These are phyloP conservation scores for Myripristis murdjan DNA, from an alignment of 2,797 vertebrate genomes.

Conservation along the genomic window DNA sequence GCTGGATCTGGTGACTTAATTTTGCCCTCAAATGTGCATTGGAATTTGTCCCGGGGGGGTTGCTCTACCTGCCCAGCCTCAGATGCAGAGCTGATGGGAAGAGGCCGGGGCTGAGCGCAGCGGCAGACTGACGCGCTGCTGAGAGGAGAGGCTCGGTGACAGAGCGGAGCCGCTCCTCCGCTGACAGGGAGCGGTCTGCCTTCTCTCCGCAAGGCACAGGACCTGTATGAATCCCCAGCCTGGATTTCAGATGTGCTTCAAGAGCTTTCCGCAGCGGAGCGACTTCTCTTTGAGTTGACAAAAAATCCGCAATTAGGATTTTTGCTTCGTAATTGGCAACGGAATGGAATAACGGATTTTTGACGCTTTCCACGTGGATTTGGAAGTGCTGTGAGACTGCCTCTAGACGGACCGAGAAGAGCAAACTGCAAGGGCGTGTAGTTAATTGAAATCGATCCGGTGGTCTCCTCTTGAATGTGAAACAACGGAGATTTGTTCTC, in stretches of 20 bases:
- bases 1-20: slow-evolving; percentile 4
- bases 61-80: slow-evolving; percentile 55
- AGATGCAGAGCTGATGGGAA: slow-evolving; percentile 58
- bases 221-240: slow-evolving; percentile 40
- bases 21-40: slow-evolving; percentile 7
- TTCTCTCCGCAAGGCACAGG: not conserved
- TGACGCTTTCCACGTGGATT: slow-evolving; percentile 52
- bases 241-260: slow-evolving; percentile 18
- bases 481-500: slow-evolving; percentile 59
- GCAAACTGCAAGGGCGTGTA: slow-evolving; percentile 65
- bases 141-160: slow-evolving; percentile 43
- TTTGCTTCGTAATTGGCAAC: slow-evolving; percentile 7
- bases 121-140: slow-evolving; percentile 51
- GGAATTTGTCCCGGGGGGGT: slow-evolving; percentile 18
- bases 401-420: slow-evolving; percentile 63
- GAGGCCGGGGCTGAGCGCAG: slow-evolving; percentile 54
- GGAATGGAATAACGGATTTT: slow-evolving; percentile 47
- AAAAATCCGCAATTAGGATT: slow-evolving; percentile 16
- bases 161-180: slow-evolving; percentile 26
- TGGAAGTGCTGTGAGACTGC: slow-evolving; percentile 56
- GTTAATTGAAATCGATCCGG: slow-evolving; percentile 75
- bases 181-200: slow-evolving; percentile 66
- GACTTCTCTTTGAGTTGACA: not conserved
- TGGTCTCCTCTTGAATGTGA: slow-evolving; percentile 78
- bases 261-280: slow-evolving; percentile 3